Conservation (phyloP, 1,140 invertebrate genomes). For the Samia ricini region DNA sequence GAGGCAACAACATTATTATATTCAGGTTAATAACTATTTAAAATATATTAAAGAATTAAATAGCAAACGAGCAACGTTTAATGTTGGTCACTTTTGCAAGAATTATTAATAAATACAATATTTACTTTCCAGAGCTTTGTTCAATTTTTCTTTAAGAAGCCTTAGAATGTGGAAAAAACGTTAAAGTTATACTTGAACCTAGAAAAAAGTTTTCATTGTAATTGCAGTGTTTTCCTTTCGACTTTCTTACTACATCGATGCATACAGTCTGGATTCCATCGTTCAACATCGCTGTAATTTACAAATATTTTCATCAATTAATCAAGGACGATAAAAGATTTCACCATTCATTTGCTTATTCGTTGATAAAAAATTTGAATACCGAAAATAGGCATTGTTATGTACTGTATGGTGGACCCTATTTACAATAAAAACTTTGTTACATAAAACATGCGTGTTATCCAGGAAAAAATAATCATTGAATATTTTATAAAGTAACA, state of each 20-base stretch:
- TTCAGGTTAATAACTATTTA: conserved; percentile 35
- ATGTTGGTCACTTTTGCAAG: not conserved
- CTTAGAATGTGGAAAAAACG: not conserved
- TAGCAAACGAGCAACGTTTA: not conserved
- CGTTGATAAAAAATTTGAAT: no score
- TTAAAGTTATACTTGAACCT: not conserved
- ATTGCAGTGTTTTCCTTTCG: not conserved
- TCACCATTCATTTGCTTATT: not conserved
- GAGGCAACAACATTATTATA: conserved; percentile 31
- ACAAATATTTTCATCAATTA: not conserved
- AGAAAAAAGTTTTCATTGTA: not conserved
- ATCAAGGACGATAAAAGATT: not conserved
- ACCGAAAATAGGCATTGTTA: no score
- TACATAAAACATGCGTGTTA: no score
- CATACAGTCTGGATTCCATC: not conserved
- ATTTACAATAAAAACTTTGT: no score
- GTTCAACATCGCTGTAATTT: not conserved
- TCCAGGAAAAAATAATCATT: no score
- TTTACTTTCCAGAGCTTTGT: not conserved
- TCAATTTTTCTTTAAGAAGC: not conserved
- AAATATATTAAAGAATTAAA: not conserved
- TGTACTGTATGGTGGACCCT: no score
- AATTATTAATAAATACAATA: not conserved
- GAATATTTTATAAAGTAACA: no score
- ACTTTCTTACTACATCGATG: not conserved